Conservation (phyloP, 1,140 invertebrate species). For the Drosophila ambigua region DNA sequence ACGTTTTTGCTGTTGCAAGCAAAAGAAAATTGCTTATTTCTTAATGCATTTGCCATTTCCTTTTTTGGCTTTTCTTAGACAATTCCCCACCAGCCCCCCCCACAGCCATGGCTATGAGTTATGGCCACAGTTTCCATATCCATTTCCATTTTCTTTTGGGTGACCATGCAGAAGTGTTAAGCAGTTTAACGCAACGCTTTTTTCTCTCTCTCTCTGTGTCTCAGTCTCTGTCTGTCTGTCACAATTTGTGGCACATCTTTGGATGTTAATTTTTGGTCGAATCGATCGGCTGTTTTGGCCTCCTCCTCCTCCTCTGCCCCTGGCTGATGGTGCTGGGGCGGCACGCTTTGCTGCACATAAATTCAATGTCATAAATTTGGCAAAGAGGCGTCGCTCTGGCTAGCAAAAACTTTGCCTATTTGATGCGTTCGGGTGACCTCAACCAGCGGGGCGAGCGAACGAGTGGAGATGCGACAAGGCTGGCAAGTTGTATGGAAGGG, state of each 20-base stretch:
- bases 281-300: constrained; percentile 13
- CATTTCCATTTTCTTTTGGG: constrained; percentile 53
- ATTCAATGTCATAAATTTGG: constrained; percentile 76
- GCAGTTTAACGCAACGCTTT: constrained; percentile 73
- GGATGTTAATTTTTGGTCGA: constrained; percentile 20
- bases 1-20: constrained; percentile 51
- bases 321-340: constrained; percentile 16
- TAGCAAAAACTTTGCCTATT: constrained; percentile 67
- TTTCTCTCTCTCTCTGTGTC: constrained; percentile 30
- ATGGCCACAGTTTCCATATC: constrained; percentile 49
- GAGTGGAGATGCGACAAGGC: constrained; percentile 18
- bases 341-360: constrained; percentile 70
- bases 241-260: constrained; percentile 34
- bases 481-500: not conserved
- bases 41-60: constrained; percentile 79
- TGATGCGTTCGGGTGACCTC: constrained; percentile 60
- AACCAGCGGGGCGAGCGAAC: constrained; percentile 14
- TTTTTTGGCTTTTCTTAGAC: constrained; percentile 74
- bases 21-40: constrained; percentile 77
- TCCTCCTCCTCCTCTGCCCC: constrained; percentile 15
- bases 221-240: constrained; percentile 5
- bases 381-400: constrained; percentile 62
- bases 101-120: constrained; percentile 51
- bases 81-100: constrained; percentile 37
- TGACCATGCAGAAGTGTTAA: constrained; percentile 80